Conservation (phyloP, 1,140 invertebrate species). For the Microplitis mediator region DNA sequence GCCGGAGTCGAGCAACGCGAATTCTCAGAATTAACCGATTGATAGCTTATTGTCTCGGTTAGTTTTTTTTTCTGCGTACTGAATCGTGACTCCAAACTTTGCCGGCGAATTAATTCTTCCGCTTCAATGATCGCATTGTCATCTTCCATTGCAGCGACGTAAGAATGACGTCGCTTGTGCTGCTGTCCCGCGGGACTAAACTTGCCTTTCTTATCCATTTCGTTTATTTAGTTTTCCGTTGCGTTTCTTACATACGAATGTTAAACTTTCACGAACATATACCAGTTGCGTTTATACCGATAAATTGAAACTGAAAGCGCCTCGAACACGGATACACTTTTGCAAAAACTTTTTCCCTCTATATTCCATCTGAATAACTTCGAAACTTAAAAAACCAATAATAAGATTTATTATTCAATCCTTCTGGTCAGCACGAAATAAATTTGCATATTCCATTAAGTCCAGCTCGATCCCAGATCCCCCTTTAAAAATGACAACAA, state of each 20-base stretch:
- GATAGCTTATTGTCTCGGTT: slow-evolving; percentile 25
- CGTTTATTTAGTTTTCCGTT: slow-evolving; percentile 6
- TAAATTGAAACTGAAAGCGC: slow-evolving; percentile 1
- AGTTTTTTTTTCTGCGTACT: slow-evolving; percentile 12
- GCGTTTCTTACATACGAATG: slow-evolving; percentile 1
- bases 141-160: slow-evolving; percentile 43
- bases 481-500: too few relatives aligned
- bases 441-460: neutral
- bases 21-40: slow-evolving; percentile 33
- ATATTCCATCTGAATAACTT: neutral
- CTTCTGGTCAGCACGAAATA: neutral
- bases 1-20: slow-evolving; percentile 35
- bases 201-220: slow-evolving; percentile 20
- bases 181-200: neutral
- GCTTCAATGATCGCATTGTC: slow-evolving; percentile 32
- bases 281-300: neutral
- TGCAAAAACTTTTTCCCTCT: neutral
- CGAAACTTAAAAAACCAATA: neutral
- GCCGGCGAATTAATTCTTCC: slow-evolving; percentile 21
- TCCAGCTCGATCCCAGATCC: neutral
- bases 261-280: slow-evolving; percentile 1
- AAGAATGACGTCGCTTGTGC: slow-evolving; percentile 43
- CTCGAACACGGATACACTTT: neutral
- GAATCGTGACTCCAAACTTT: slow-evolving; percentile 1
- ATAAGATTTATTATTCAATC: neutral